phyloP scores from a whole-genome alignment of 2,888 invertebrate genomes.

The Oscheius sp. region DNA sequence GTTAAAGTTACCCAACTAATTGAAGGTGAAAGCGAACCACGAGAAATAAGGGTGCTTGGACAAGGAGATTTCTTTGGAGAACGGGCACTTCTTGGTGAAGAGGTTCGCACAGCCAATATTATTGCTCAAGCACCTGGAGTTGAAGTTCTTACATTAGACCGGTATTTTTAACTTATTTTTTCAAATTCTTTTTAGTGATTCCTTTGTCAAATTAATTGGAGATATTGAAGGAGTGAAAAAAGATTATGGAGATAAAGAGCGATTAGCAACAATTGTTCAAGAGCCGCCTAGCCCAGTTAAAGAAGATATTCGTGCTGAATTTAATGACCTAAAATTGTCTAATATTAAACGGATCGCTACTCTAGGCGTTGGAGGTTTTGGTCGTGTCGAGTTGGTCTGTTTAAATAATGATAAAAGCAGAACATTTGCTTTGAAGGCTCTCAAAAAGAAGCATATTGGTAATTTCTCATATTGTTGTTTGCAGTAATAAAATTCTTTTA shows the following conservation, averaged over 20 bases:
- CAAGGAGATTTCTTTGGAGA: conserved; percentile 87
- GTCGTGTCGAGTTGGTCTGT: conserved; percentile 79
- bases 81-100: conserved; percentile 84
- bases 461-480: neutral
- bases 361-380: conserved; percentile 90
- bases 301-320: conserved; percentile 71
- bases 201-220: conserved; percentile 86
- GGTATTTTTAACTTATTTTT: conserved; percentile 70
- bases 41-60: conserved; percentile 78
- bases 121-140: conserved; percentile 84
- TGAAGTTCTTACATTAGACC: conserved; percentile 86
- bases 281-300: conserved; percentile 57
- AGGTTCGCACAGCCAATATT: conserved; percentile 86
- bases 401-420: conserved; percentile 73
- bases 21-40: conserved; percentile 74
- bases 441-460: conserved; percentile 89
- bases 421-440: conserved; percentile 84
- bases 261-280: conserved; percentile 56
- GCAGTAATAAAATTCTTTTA: neutral
- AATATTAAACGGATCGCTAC: conserved; percentile 85
- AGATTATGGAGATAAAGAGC: conserved; percentile 78
- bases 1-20: conserved; percentile 72
- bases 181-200: conserved; percentile 66
- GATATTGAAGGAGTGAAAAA: conserved; percentile 81
- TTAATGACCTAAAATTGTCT: conserved; percentile 79